Evolutionary conservation across 1,140 invertebrate genomes (phyloP), one percentile per base, ranked within the genome.

Genomic region (Psilanteris sp.): DNA sequence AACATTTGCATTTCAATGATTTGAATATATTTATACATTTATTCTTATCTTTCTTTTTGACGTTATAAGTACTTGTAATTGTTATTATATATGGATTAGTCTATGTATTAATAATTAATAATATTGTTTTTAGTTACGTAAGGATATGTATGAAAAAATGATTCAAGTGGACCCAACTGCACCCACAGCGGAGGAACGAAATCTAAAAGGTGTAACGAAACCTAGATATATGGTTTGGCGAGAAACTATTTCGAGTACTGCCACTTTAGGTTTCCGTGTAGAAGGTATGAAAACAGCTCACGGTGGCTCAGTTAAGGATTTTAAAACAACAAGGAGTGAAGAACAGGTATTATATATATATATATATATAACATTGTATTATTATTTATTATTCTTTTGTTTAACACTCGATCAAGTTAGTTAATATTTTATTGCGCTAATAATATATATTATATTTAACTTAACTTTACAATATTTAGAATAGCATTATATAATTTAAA

Each of bases 101-200:
- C n/a, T n/a, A n/a, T n/a, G n/a, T n/a, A n/a, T n/a, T n/a, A n/a
- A n/a, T n/a, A n/a, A n/a, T n/a, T n/a, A n/a, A n/a, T n/a, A 13
- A 22, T 50, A 15, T 37, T 37, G 5, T 54, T 61, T 90, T 20
- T 81, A 92, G 91, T 66, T 87, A 13, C 67, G 83, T 8, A 85
- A 86, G 61, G 97, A 99, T 87, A 97, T 99, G 94, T 99, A 98
- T 86, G 95, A 98, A 75, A 98, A 99, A 89, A 99, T 99, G 97
- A 93, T 97, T 55, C 95, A 97, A 84, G 95, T 98, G 44, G 97
- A 98, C 83, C 92, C 94, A 11, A 90, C 90, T 66, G 97, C 97
- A 3, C 97, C 97, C 4, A 97, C 93, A 7, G 93, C 94, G 48
- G 96, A 98, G 83, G 97, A 98, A 87, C 93, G 96, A 72, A 89